Percentiles rank a stretch among this genome's conserved stretches.
These are phyloP conservation scores for Neoarius graeffei DNA, from an alignment of 2,113 vertebrate species.

Conservation along the genomic window DNA sequence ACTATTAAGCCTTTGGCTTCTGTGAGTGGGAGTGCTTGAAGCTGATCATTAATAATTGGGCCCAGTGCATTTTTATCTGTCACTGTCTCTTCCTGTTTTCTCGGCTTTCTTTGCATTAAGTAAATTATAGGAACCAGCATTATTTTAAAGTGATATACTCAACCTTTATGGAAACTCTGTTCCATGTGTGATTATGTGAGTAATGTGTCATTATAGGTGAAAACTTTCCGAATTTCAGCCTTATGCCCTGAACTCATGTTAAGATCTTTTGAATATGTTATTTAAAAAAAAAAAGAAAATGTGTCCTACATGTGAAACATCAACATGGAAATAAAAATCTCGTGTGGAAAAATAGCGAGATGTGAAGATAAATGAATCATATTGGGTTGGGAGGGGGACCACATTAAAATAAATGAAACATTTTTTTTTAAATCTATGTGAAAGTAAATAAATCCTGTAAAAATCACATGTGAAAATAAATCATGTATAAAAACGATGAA, in stretches of 20 bases:
- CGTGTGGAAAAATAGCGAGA: not conserved
- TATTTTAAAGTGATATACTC: not conserved
- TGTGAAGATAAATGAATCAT: too few relatives aligned
- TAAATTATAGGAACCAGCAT: not conserved
- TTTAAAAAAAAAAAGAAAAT: not conserved
- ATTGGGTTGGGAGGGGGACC: too few relatives aligned
- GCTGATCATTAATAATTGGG: constrained; percentile 33
- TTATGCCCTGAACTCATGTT: not conserved
- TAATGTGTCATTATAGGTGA: not conserved
- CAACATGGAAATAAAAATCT: not conserved
- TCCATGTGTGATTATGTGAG: not conserved
- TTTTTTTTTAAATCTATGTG: too few relatives aligned
- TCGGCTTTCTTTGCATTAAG: not conserved
- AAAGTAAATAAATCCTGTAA: too few relatives aligned
- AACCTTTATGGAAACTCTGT: not conserved
- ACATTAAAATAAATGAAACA: too few relatives aligned
- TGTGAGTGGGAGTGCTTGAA: constrained; percentile 16
- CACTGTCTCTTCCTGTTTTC: not conserved
- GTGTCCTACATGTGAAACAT: not conserved
- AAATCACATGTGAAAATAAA: too few relatives aligned
- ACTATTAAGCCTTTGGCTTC: constrained; percentile 11
- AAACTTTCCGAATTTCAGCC: not conserved
- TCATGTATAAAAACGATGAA: too few relatives aligned
- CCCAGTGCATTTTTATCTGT: not conserved
- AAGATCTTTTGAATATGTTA: not conserved